Evolutionary conservation across 2,797 vertebrate species (phyloP).

Genomic region (Protosalanx chinensis): DNA sequence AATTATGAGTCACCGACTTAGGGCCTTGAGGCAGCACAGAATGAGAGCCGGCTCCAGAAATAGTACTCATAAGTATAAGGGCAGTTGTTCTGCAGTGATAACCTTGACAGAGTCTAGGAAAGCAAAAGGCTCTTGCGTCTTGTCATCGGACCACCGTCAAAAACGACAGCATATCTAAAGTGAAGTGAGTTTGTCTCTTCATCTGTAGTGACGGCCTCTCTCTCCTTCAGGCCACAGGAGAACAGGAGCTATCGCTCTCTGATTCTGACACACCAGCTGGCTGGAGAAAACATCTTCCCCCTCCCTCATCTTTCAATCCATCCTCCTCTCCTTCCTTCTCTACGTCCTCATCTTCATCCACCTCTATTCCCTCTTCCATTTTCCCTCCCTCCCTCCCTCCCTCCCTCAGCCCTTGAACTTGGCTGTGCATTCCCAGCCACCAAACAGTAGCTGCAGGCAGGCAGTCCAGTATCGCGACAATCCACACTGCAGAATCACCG

Average conservation of each 20-base stretch:
- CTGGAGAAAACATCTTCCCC: constrained; percentile 18
- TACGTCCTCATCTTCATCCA: no score
- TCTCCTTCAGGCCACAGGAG: constrained; percentile 9
- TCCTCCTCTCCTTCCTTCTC: constrained; percentile 30
- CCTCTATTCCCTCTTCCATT: constrained; percentile 8
- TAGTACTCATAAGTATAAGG: no score
- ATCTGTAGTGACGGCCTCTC: constrained; percentile 5
- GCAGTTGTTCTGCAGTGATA: no score
- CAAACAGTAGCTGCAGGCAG: constrained; percentile 45
- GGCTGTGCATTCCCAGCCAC: constrained; percentile 65
- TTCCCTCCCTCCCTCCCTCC: constrained; percentile 38
- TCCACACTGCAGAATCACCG: constrained; percentile 56
- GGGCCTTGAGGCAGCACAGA: no score
- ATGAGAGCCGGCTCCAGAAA: no score
- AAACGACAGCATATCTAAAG: neutral
- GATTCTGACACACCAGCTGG: constrained; percentile 30
- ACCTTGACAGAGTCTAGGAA: no score
- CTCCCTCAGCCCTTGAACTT: constrained; percentile 61
- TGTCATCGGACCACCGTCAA: no score
- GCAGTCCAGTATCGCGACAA: constrained; percentile 60
- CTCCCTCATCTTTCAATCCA: constrained; percentile 33
- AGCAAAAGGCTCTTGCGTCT: no score
- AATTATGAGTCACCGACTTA: no score
- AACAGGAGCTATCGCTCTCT: constrained; percentile 3
- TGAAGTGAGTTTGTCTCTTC: neutral